phyloP scores from a whole-genome alignment of 1,140 invertebrate genomes.

The Leptestheria dahalacensis region DNA sequence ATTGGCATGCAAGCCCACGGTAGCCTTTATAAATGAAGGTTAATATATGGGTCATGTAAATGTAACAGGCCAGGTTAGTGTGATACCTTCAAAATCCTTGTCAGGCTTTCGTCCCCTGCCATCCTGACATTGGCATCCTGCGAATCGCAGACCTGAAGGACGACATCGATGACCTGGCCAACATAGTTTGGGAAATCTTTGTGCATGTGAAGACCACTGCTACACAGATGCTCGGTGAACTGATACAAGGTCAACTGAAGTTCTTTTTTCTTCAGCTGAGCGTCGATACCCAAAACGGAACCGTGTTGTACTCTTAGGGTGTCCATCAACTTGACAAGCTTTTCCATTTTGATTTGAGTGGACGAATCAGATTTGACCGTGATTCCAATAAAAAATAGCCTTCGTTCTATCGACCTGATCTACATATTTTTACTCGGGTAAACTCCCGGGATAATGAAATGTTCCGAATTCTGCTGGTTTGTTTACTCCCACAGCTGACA shows the following conservation, averaged over 20 bases:
- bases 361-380: no score
- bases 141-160: constrained; percentile 57
- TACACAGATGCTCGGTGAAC: constrained; percentile 48
- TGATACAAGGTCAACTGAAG: neutral
- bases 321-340: neutral
- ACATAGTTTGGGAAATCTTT: constrained; percentile 49
- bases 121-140: constrained; percentile 57
- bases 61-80: no score
- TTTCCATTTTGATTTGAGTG: no score
- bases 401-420: no score
- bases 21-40: constrained; percentile 30
- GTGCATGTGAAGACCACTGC: constrained; percentile 32
- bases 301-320: neutral
- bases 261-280: constrained; percentile 8
- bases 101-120: constrained; percentile 62
- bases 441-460: no score
- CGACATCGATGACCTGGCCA: constrained; percentile 49
- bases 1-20: constrained; percentile 45
- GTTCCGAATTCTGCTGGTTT: no score
- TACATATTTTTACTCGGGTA: no score
- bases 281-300: neutral
- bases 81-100: constrained; percentile 55
- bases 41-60: neutral
- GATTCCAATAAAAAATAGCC: neutral
- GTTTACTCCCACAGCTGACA: no score